phyloP scores from a whole-genome alignment of 2,113 vertebrate species.

The Fulica atra region DNA sequence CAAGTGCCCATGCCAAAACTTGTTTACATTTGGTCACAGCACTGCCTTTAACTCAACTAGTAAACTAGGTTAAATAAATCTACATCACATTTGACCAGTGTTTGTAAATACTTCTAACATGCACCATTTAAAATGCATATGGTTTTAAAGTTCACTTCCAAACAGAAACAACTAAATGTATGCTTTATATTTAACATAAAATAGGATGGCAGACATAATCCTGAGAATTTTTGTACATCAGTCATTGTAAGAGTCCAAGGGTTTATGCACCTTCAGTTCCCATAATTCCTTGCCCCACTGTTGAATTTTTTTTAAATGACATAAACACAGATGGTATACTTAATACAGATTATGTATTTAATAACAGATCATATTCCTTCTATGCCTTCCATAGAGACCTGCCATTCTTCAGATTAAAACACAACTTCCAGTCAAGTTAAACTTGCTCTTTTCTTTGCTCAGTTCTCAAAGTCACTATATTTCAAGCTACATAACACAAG shows the following conservation, averaged over 20 bases:
- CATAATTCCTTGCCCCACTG: not conserved
- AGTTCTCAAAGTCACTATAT: not conserved
- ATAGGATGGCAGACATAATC: not conserved
- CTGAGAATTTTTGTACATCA: not conserved
- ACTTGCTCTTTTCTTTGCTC: not conserved
- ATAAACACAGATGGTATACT: not conserved
- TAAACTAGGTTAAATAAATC: constrained; percentile 38
- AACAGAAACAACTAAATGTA: constrained; percentile 19
- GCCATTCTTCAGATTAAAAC: not conserved
- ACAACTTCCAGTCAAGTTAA: not conserved
- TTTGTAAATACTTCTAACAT: constrained; percentile 25
- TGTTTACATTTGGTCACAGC: constrained; percentile 34
- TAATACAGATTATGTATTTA: not conserved
- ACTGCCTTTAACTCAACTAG: not conserved
- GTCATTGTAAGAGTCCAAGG: not conserved
- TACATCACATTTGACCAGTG: constrained; percentile 5
- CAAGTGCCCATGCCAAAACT: not conserved
- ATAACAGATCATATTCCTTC: not conserved
- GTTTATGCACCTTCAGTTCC: not conserved
- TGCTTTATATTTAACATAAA: not conserved
- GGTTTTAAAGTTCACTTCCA: not conserved
- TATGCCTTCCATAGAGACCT: not conserved
- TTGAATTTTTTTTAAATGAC: not conserved
- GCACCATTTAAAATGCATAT: not conserved
- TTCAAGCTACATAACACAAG: not conserved